A percentile compares a stretch with the other conserved stretches of the same genome.
Evolutionary conservation across 2,797 vertebrate genomes (phyloP).

Genomic region (Phalloptychus januarius): DNA sequence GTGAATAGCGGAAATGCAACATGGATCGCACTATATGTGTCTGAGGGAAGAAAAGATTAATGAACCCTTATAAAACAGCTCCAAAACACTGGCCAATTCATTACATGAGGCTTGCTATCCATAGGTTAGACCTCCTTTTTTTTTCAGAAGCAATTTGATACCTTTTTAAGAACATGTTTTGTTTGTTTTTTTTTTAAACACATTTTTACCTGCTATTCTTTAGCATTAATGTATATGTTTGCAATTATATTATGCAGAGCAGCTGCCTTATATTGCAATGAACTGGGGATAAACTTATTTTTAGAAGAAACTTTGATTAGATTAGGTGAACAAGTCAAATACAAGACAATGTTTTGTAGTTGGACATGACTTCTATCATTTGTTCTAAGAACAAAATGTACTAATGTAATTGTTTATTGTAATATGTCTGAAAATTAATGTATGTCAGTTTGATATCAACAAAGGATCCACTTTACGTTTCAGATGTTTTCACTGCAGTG

Average conservation of each 20-base stretch:
- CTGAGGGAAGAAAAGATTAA: not conserved
- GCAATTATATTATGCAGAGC: no score
- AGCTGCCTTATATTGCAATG: no score
- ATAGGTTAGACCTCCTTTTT: no score
- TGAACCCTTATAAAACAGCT: not conserved
- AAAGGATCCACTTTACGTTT: not conserved
- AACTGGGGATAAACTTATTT: no score
- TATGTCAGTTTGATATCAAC: not conserved
- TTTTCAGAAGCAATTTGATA: no score
- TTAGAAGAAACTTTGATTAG: not conserved
- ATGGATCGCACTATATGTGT: not conserved
- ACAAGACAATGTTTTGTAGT: not conserved
- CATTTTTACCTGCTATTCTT: no score
- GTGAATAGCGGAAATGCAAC: not conserved
- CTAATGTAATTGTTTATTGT: not conserved
- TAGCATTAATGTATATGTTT: no score
- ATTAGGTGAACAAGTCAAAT: not conserved
- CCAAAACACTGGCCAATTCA: not conserved
- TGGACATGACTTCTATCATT: no score
- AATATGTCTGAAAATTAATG: not conserved
- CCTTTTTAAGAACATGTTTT: no score
- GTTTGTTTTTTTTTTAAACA: no score
- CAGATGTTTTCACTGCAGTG: not conserved
- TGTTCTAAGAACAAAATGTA: not conserved
- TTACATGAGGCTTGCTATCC: not conserved